Conservation (phyloP, 2,113 vertebrate genomes). For the Percopsis transmontana region DNA sequence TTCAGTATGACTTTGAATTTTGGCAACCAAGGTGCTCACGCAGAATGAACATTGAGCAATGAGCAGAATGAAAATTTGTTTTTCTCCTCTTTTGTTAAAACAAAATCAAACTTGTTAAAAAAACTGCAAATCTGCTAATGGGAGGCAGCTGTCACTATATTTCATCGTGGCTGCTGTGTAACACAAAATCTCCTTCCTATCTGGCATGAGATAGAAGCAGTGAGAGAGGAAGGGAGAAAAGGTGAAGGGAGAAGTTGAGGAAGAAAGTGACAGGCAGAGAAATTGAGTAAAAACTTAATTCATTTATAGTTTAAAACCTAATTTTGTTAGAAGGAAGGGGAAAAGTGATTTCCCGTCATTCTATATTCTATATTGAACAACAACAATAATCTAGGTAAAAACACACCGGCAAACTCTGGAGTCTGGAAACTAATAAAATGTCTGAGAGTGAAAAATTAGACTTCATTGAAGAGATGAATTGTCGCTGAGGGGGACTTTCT, state of each 20-base stretch:
- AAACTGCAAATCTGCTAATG: slow-evolving; percentile 47
- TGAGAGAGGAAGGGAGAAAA: slow-evolving; percentile 34
- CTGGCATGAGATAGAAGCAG: slow-evolving; percentile 21
- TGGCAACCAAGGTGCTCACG: slow-evolving; percentile 9
- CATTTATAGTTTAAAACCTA: slow-evolving; percentile 24
- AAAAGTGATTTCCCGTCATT: slow-evolving; percentile 31
- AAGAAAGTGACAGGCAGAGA: slow-evolving; percentile 42
- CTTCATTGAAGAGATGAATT: slow-evolving; percentile 56
- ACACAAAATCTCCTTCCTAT: slow-evolving; percentile 42
- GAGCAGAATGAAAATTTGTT: no score
- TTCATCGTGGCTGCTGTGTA: slow-evolving; percentile 54
- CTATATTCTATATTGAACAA: slow-evolving; percentile 26
- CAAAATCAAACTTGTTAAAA: neutral
- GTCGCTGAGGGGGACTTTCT: slow-evolving; percentile 53
- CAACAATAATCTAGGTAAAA: slow-evolving; percentile 12
- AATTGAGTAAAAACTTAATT: slow-evolving; percentile 34
- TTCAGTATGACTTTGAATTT: neutral
- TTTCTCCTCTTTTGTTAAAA: slow-evolving; percentile 37
- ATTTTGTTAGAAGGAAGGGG: slow-evolving; percentile 32
- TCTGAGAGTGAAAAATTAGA: slow-evolving; percentile 44
- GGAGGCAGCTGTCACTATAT: slow-evolving; percentile 45
- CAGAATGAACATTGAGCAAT: slow-evolving; percentile 7
- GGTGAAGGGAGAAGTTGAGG: slow-evolving; percentile 30
- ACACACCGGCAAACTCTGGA: slow-evolving; percentile 18
- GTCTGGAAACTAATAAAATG: slow-evolving; percentile 43